Base-by-base conservation (phyloP, 2,797 vertebrate genomes). In the Fistularia tabacaria region DNA sequence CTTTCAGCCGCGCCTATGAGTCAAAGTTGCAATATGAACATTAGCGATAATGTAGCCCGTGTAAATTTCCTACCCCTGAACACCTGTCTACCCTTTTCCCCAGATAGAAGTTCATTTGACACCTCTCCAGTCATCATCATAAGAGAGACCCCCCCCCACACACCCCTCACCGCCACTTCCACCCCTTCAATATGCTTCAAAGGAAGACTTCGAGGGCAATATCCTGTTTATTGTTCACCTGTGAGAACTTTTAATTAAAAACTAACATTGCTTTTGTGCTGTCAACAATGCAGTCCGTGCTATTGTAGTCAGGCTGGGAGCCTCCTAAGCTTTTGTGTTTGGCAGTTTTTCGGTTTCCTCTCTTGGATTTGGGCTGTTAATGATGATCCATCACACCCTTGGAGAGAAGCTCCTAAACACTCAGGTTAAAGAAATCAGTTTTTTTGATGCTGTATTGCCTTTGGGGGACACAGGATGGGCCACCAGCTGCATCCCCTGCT, bases 211-310 rank as follows among this genome's bases (percentile, higher is more conserved):
- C 66, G 70, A 48, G 53, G 14, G 25, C 71, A 85, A 82, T 79
- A 78, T 85, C 80, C 75, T 69, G 76, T 49, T 77, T 52, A 82
- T 83, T 86, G 82, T 88, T 65, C 79, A 66, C 54, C 36, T 11
- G 74, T 62, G 80, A 54, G 12, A 9, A 61, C 49, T 69, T 76
- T 84, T 81, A 85, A 84, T 85, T 88, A 86, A 82, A 82, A 61
- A 59, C 69, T 1, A 49, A 59, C 10, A 1, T 14, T 10, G 59
- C 78, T 74, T 81, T 86, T 87, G 81, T 88, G 74, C 66, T 69
- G 25, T 2, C 4, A 10, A 85, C 76, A 84, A 85, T 77, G 80
- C 66, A 10, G 7, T 36, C 8, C 5, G 15, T 4, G 54, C 64
- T 41, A 64, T 69, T 79, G 70, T 82, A 9, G 64, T 68, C 66